These are phyloP conservation scores for Eidolon helvum DNA, from an alignment of 2,113 vertebrate genomes.

Conservation along the genomic window DNA sequence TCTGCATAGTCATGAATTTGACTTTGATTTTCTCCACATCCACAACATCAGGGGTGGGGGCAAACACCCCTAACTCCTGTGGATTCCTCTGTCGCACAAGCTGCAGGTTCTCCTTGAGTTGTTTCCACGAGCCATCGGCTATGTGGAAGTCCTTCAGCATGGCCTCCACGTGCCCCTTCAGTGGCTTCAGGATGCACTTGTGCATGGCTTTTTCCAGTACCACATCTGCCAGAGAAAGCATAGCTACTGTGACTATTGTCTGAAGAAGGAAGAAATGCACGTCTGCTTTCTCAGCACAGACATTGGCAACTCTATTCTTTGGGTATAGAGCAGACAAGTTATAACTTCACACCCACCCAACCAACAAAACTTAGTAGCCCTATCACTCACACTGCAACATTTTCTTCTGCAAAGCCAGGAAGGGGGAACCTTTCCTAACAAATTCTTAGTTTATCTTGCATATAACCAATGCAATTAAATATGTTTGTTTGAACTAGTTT, in stretches of 20 bases:
- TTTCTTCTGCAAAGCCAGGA: not conserved
- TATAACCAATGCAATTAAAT: not conserved
- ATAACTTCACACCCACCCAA: not conserved
- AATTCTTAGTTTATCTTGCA: not conserved
- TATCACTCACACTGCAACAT: not conserved
- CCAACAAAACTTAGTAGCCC: not conserved
- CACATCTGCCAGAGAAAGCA: constrained; percentile 85
- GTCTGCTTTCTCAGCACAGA: not conserved
- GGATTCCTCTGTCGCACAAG: constrained; percentile 91
- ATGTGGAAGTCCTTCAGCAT: constrained; percentile 92
- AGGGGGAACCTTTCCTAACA: not conserved
- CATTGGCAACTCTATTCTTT: rapidly evolving
- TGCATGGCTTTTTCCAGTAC: constrained; percentile 98
- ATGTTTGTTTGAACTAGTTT: not conserved
- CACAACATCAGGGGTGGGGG: constrained; percentile 90
- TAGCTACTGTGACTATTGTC: constrained; percentile 57
- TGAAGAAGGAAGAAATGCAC: not conserved
- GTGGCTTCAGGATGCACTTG: constrained; percentile 95
- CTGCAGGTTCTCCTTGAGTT: constrained; percentile 93
- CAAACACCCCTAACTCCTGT: constrained; percentile 94
- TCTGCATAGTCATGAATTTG: constrained; percentile 95
- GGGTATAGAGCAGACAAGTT: not conserved
- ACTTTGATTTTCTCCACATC: constrained; percentile 95
- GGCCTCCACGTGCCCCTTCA: constrained; percentile 90
- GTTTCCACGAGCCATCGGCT: constrained; percentile 90